Base-by-base conservation (phyloP, 1,140 invertebrate species). In the Apis cerana region DNA sequence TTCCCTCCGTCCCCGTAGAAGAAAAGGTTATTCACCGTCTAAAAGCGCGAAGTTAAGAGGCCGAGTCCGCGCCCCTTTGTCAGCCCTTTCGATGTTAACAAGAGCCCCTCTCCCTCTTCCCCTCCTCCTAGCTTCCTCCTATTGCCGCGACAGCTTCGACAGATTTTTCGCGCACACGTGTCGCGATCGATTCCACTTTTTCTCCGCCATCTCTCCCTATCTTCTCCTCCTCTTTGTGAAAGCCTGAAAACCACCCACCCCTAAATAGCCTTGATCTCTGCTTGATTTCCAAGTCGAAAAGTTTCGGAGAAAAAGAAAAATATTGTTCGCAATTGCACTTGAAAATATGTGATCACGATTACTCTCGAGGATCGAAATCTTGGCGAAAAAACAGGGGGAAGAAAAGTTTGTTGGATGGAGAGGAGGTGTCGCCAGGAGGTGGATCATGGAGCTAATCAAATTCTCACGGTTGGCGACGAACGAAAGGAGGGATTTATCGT, bases 401-500 rank as follows among this genome's bases (percentile, higher is more conserved):
- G 65, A n/a, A 61, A 77, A 84, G 58, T 80, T 84, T 74, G 23
- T 13, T 19, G 21, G 33, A 43, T 5, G 21, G 21, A 5, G 8
- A 2, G 23, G 1, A 21, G 11, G 56, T 15, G 21, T 58, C 17
- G 48, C 48, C 33, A 33, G 33, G 2, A 65, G 43, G 10, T 67
- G 48, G 59, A 88, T 88, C 83, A 77, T 62, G 27, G 81, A 79
- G 79, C 67, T 87, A 90, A 90, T 90, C 78, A 90, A 89, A 90
- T 86, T 43, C 75, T 52, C 48, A 21, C 21, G 68, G 43, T 33
- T 62, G 82, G 69, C 56, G 71, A 65, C 71, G 33, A 33, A 33
- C 50, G 78, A 87, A 82, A 67, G 86, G 83, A 82, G 84, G 56
- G 89, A 91, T 90, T 91, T 90, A 91, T 91, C 85, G 90, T 89